Evolutionary conservation across 1,140 invertebrate genomes (phyloP), one percentile per base, ranked within the genome.

Genomic region (Papilio helenus): DNA sequence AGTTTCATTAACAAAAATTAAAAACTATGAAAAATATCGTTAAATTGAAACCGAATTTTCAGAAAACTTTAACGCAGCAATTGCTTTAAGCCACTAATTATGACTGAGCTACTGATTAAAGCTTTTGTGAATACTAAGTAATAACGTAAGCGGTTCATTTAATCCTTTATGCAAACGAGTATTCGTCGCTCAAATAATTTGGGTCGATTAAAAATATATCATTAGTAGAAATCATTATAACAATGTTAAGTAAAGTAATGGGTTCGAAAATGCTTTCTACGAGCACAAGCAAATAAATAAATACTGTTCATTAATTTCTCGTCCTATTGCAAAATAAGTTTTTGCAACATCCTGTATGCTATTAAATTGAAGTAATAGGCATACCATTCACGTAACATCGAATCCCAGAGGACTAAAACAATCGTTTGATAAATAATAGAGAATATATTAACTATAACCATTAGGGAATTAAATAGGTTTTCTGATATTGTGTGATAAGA

Each of bases 71-170:
- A 68, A 14, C 26, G 26, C 12, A 29, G 12, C 20, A 39, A 5
- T 26, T 58, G 9, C 0, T 20, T 58, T 58, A 58, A 58, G n/a
- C 20, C 51, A 55, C n/a, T 55, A 58, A 58, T 58, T 23, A 58
- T 58, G 55, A 34, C 34, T 34, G 7, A 61, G 58, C 58, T 34
- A 18, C 61, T 68, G 23, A 68, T 68, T 68, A 68, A 68, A 68
- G 26, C 61, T 68, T 68, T 68, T 68, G 26, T 34, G 12, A 68
- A 65, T 16, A 26, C 10, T 16, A 4, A 26, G 26, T 29, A 29
- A 29, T 16, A 16, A 29, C 61, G 8, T 68, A 29, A 68, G 51
- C 51, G 51, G 51, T 55, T 55, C 51, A 68, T 29, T 68, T 68
- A 68, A 29, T 68, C 14, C 23, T 16, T 16, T 68, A 68, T 29